A percentile compares a stretch with the other conserved stretches of the same genome.
Conservation (phyloP, 2,797 vertebrate species). For the Intellagama lesueurii region DNA sequence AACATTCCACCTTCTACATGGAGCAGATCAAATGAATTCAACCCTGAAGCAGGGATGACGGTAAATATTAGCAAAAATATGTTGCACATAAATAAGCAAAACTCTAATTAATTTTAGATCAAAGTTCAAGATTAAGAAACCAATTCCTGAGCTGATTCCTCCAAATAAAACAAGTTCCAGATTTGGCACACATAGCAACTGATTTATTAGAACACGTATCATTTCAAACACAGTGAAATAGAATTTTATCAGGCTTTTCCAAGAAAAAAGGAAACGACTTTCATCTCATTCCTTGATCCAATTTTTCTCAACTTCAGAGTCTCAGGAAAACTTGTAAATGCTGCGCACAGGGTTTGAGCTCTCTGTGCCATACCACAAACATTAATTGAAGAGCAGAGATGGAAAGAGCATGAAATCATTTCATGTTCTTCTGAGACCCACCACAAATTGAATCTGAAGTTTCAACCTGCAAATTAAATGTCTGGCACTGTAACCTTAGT, state of each 20-base stretch:
- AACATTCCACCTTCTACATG: not conserved
- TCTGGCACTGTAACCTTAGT: not conserved
- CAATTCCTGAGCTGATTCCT: not conserved
- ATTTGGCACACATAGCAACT: not conserved
- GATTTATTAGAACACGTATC: not conserved
- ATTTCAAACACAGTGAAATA: not conserved
- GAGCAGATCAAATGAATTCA: no score
- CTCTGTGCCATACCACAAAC: not conserved
- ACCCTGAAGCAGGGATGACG: not conserved
- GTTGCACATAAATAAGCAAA: not conserved
- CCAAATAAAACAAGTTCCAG: not conserved
- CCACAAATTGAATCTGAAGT: slow-evolving; percentile 15
- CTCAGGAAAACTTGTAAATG: not conserved
- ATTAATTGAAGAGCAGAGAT: slow-evolving; percentile 7
- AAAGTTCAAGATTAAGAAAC: not conserved
- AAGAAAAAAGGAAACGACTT: not conserved
- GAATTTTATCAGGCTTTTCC: not conserved
- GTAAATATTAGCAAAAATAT: not conserved
- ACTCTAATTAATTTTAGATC: not conserved
- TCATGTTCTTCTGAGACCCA: not conserved
- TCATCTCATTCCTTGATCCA: slow-evolving; percentile 1
- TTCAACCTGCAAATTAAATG: slow-evolving; percentile 7
- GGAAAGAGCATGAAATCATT: slow-evolving; percentile 18
- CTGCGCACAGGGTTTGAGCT: not conserved
- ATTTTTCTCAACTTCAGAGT: slow-evolving; percentile 5